Percentiles rank a stretch among this genome's conserved stretches.
Conservation (phyloP, 2,113 vertebrate species). For the Hyla sarda region DNA sequence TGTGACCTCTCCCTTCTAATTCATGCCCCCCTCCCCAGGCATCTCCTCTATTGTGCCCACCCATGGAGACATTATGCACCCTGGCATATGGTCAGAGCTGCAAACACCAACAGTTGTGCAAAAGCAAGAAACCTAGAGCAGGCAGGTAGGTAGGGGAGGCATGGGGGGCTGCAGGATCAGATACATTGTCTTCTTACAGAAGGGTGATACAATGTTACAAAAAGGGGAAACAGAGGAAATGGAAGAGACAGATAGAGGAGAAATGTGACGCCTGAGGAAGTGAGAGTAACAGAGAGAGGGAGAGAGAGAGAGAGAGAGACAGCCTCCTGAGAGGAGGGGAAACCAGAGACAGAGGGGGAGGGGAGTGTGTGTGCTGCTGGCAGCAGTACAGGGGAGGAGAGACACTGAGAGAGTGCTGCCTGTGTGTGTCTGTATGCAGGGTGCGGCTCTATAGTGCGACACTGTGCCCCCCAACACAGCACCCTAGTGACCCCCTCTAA, state of each 20-base stretch:
- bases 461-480: slow-evolving; percentile 1
- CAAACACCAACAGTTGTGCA: neutral
- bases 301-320: slow-evolving; percentile 41
- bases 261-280: slow-evolving; percentile 56
- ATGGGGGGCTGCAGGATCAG: neutral
- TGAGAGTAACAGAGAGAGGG: slow-evolving; percentile 24
- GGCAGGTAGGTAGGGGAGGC: no score
- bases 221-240: slow-evolving; percentile 12
- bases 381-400: slow-evolving; percentile 44
- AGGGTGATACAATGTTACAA: neutral
- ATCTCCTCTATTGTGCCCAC: slow-evolving; percentile 26
- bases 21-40: neutral
- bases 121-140: neutral
- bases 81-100: neutral
- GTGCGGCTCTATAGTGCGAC: slow-evolving; percentile 53
- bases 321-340: slow-evolving; percentile 48
- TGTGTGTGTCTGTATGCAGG: slow-evolving; percentile 44
- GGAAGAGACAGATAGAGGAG: slow-evolving; percentile 47
- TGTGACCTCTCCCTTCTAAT: slow-evolving; percentile 36
- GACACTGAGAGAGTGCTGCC: slow-evolving; percentile 22
- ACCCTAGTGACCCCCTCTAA: slow-evolving; percentile 17
- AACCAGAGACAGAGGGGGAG: slow-evolving; percentile 40
- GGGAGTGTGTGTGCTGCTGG: slow-evolving; percentile 35
- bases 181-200: neutral
- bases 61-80: neutral